Evolutionary conservation across 2,888 invertebrate species (phyloP), one percentile per base, ranked within the genome.

Genomic region (Acronicta aceris): DNA sequence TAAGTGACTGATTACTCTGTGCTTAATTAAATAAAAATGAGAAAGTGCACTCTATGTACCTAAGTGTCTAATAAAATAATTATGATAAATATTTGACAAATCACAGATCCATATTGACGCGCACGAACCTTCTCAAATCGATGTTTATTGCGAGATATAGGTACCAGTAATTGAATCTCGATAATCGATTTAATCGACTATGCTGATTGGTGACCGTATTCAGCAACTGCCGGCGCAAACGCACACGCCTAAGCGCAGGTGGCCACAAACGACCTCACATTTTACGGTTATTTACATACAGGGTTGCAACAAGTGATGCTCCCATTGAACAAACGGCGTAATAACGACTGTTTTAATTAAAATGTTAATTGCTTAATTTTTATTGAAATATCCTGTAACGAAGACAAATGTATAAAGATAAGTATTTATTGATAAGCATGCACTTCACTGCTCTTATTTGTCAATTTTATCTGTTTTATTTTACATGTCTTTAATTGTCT

Each of bases 141-240:
- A 72, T 65, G 38, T 68, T 76, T 73, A 73, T 69, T 74, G 72
- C 56, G 61, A 72, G 72, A 74, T 72, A 73, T 64, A 21, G 21
- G 21, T 21, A 65, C 50, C 45, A 43, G 60, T 76, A 79, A 78
- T 80, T 82, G 84, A 83, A 83, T 78, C 73, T 76, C 65, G 70
- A 79, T 82, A 80, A 82, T 84, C 76, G 79, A 75, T 81, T 79
- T 78, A 75, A 78, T 75, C 65, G 66, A 59, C 61, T 55, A 74
- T 75, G 59, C 59, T 76, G 75, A 78, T 77, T 75, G 66, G 59
- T 65, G 68, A 63, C 68, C 51, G 59, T 71, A 72, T 72, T 80
- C 74, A 69, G 59, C 62, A 70, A 69, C 49, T 54, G 68, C 54
- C 76, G 49, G 74, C 71, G 74, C 68, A 66, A 50, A 59, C 58